Evolutionary conservation across 2,113 vertebrate species (phyloP).

Genomic region (Festucalex cinctus): DNA sequence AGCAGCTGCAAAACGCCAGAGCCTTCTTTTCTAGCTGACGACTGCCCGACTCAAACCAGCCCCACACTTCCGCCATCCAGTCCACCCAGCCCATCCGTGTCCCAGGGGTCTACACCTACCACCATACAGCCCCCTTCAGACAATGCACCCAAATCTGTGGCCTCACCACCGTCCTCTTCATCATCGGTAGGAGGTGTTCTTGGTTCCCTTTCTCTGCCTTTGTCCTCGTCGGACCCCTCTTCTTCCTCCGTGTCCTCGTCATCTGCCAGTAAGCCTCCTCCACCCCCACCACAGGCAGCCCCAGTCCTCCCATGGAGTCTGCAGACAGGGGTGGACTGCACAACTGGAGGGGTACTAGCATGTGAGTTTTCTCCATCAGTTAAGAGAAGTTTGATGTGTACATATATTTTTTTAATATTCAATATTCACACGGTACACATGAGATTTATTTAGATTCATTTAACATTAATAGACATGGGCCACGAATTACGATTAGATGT

Average conservation of each 20-base stretch:
- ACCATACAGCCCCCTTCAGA: conserved; percentile 54
- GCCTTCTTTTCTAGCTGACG: conserved; percentile 78
- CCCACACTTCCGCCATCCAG: conserved; percentile 47
- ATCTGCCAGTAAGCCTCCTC: conserved; percentile 63
- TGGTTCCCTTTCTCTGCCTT: conserved; percentile 56
- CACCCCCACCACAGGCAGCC: conserved; percentile 65
- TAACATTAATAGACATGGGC: no score
- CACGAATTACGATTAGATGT: no score
- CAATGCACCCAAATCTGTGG: conserved; percentile 54
- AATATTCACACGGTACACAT: not conserved
- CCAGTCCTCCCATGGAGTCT: conserved; percentile 83
- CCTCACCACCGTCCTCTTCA: conserved; percentile 69
- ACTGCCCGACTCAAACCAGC: conserved; percentile 60
- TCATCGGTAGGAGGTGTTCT: conserved; percentile 52
- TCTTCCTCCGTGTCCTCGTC: conserved; percentile 75
- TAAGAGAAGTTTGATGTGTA: not conserved
- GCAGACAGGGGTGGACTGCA: conserved; percentile 86
- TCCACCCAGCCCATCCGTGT: conserved; percentile 44
- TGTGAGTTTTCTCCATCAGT: conserved; percentile 68
- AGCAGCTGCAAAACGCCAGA: conserved; percentile 90
- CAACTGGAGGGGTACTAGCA: conserved; percentile 86
- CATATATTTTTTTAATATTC: not conserved
- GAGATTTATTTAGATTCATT: not conserved
- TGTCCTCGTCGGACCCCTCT: conserved; percentile 64
- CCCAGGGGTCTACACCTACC: conserved; percentile 50